Evolutionary conservation across 1,140 invertebrate species (phyloP), one percentile per base, ranked within the genome.

Genomic region (Hycleus cichorii): DNA sequence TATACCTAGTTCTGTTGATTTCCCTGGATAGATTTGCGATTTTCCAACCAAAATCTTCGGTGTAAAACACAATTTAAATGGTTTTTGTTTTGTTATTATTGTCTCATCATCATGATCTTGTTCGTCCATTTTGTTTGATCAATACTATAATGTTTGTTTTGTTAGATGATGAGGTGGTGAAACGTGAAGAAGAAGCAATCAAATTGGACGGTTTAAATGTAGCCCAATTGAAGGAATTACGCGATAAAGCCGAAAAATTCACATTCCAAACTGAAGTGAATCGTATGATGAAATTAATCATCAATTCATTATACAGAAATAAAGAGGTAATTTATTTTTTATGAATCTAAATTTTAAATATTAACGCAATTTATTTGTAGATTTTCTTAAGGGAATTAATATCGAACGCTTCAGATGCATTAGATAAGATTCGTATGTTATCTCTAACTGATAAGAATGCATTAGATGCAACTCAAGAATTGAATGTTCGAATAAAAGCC

Each of bases 271-370:
- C 94, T 1, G 94, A 97, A 77, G 95, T 98, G 7, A 96, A 97
- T 78, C 89, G 96, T 32, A 97, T 98, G 94, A 98, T 98, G 96
- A 98, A 98, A 77, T 82, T 98, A 12, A 98, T 98, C 72, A 98
- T 98, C 70, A 98, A 98, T 77, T 98, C 95, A 0, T 78, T 98
- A 0, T 98, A 98, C 75, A 85, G 93, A 63, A 98, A 98, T 75
- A 98, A 99, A 77, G 96, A 99, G 80, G 87, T 88, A 72, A 60
- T 61, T 61, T 44, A 18, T 18, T 18, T 18, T 18, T 18, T 18
- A 18, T 18, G 18, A 18, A 18, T 18, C 18, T 18, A 18, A 18
- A 18, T 18, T 18, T 18, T 18, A 18, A 18, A 18, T 18, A 18
- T 18, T 18, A 18, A 18, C 18, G 18, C 18, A 18, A 1, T 18